phyloP scores from a whole-genome alignment of 2,888 invertebrate genomes.

The Drosophila fungiperda region DNA sequence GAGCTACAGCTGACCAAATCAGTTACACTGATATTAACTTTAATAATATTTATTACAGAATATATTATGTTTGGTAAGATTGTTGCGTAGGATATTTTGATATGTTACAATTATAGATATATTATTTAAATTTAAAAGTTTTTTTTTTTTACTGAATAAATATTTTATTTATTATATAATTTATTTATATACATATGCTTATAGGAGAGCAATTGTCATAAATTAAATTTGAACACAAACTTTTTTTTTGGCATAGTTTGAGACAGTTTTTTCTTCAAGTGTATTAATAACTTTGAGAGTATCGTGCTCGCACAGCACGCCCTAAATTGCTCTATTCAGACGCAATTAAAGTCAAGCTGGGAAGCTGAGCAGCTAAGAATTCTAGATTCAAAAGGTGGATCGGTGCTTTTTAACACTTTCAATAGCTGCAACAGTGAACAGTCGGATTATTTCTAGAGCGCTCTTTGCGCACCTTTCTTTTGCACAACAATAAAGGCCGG shows the following conservation, averaged over 20 bases:
- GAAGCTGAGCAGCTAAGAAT: slow-evolving; percentile 40
- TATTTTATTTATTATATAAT: neutral
- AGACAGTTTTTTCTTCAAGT: slow-evolving; percentile 13
- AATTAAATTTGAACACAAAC: neutral
- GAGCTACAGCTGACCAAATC: slow-evolving; percentile 32
- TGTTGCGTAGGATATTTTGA: neutral
- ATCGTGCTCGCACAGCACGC: slow-evolving; percentile 58
- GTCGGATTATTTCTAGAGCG: slow-evolving; percentile 13
- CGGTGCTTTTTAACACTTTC: slow-evolving; percentile 72
- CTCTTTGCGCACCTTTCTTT: slow-evolving; percentile 19
- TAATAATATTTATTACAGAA: neutral
- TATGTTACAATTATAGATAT: neutral
- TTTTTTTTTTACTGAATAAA: neutral
- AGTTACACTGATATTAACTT: slow-evolving; percentile 35
- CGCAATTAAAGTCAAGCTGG: slow-evolving; percentile 77
- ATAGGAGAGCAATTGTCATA: neutral
- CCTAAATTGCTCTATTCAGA: slow-evolving; percentile 75
- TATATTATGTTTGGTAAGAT: neutral
- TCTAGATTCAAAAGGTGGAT: slow-evolving; percentile 49
- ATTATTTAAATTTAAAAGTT: neutral
- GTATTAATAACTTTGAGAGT: slow-evolving; percentile 17
- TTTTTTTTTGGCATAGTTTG: neutral
- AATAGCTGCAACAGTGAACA: slow-evolving; percentile 16
- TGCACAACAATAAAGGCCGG: slow-evolving; percentile 28
- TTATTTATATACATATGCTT: neutral